Conservation (phyloP, 2,888 invertebrate species). For the Tetranychus truncatus region DNA sequence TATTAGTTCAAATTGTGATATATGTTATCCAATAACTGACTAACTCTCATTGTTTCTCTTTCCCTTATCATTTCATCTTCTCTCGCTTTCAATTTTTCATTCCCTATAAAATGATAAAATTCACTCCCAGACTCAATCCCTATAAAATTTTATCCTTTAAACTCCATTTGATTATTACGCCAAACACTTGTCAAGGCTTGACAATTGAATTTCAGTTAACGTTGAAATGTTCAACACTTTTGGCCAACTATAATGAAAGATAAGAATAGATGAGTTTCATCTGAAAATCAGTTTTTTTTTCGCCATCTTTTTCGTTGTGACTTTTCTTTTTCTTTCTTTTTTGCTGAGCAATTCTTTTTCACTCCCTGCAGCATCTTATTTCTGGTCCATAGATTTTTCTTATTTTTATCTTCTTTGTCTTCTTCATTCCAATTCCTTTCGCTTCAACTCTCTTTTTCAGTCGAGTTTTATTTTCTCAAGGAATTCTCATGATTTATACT, state of each 20-base stretch:
- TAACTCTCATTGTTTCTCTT: background rate
- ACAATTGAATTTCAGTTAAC: too few relatives aligned
- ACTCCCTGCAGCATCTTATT: background rate
- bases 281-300: background rate
- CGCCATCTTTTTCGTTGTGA: background rate
- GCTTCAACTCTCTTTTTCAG: background rate
- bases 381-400: background rate
- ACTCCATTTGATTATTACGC: too few relatives aligned
- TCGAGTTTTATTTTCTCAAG: background rate
- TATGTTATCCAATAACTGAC: slow-evolving; percentile 10
- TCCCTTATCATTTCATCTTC: background rate
- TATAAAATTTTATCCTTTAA: too few relatives aligned
- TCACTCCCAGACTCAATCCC: too few relatives aligned
- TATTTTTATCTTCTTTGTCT: background rate
- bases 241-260: background rate
- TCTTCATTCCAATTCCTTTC: background rate
- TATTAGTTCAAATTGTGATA: slow-evolving; percentile 10
- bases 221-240: too few relatives aligned
- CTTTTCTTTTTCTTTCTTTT: background rate
- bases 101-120: too few relatives aligned
- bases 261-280: slow-evolving; percentile 6
- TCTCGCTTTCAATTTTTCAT: background rate
- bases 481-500: slow-evolving; percentile 1
- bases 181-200: too few relatives aligned
- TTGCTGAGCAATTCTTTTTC: background rate